Conservation (phyloP, 1,140 invertebrate genomes). For the Bombus cullumanus region DNA sequence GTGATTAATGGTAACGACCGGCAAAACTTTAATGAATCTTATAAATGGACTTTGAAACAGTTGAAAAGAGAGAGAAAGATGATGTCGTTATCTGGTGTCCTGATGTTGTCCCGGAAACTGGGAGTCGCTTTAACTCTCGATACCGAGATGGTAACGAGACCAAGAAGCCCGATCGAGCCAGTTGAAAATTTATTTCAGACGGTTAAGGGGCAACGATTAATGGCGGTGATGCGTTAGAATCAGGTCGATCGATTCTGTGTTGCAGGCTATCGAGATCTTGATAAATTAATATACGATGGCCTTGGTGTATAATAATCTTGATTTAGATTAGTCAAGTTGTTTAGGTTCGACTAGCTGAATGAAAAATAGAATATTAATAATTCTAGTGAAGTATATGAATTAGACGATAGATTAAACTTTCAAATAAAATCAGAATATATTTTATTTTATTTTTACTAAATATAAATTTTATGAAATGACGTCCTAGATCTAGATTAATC, state of each 20-base stretch:
- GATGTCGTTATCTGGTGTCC: constrained; percentile 44
- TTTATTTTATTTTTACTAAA: no score
- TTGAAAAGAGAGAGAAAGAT: neutral
- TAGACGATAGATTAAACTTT: no score
- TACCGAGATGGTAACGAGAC: constrained; percentile 38
- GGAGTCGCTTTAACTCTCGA: constrained; percentile 14
- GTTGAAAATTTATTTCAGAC: constrained; percentile 24
- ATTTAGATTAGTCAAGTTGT: neutral
- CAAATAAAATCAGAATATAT: no score
- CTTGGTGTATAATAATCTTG: neutral
- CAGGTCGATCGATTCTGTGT: neutral
- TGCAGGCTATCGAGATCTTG: neutral
- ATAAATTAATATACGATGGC: neutral
- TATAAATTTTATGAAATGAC: no score
- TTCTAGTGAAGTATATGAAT: no score
- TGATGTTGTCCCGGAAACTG: constrained; percentile 12
- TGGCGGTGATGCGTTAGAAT: neutral
- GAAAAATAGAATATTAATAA: neutral
- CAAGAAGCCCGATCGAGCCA: constrained; percentile 31
- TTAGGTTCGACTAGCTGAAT: neutral
- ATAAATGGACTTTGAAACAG: constrained; percentile 35
- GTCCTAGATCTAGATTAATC: no score
- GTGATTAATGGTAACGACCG: constrained; percentile 56
- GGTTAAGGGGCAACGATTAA: neutral
- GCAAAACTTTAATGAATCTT: constrained; percentile 57